phyloP scores from a whole-genome alignment of 2,113 vertebrate species.

The Tachuris rubrigastra region DNA sequence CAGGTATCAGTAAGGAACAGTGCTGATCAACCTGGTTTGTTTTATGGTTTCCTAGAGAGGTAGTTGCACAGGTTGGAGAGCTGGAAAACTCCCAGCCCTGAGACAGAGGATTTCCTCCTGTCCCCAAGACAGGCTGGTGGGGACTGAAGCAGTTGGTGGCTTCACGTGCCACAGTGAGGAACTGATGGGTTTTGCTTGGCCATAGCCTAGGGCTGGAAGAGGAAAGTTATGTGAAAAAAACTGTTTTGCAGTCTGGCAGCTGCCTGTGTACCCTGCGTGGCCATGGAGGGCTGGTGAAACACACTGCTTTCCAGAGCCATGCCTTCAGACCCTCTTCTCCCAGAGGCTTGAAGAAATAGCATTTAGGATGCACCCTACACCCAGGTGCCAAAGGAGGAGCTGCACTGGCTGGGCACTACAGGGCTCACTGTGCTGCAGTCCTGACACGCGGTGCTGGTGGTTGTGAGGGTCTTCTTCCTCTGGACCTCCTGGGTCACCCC shows the following conservation, averaged over 20 bases:
- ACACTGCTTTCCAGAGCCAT: not conserved
- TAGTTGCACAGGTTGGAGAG: not conserved
- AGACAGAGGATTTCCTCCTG: not conserved
- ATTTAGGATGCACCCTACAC: not conserved
- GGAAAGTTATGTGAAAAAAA: not conserved
- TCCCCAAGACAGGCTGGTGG: rapidly evolving
- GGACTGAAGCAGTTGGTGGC: not conserved
- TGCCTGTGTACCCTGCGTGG: not conserved
- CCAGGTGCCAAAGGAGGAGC: not conserved
- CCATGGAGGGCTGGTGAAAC: not conserved
- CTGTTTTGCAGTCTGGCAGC: not conserved
- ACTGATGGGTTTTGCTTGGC: not conserved
- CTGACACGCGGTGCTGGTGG: rapidly evolving
- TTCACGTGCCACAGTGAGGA: not conserved
- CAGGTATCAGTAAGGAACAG: not conserved
- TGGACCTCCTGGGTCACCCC: not conserved
- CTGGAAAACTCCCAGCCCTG: not conserved
- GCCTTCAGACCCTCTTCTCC: not conserved
- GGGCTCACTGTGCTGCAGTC: not conserved
- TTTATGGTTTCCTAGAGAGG: not conserved
- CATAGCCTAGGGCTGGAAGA: not conserved
- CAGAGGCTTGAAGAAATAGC: not conserved
- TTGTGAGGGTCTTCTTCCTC: not conserved
- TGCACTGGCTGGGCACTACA: rapidly evolving
- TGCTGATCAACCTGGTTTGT: not conserved